Conservation (phyloP, 35 echinoderm and acorn worm genomes). For the Apostichopus parvimensis region DNA sequence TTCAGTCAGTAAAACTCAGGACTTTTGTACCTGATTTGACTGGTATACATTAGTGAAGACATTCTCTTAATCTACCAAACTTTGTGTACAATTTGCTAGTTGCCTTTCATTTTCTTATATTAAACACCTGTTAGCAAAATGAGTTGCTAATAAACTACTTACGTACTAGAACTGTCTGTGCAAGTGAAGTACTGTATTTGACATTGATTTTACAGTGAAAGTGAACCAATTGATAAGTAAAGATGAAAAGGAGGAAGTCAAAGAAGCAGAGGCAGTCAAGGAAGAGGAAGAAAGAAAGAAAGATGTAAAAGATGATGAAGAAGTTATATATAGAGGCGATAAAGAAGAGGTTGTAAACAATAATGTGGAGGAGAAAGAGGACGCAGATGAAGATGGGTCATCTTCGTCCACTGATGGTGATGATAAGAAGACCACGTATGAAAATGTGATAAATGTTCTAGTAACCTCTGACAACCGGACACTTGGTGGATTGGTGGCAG, state of each 20-base stretch:
- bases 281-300: not conserved
- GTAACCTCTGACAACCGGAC: conserved; percentile 79
- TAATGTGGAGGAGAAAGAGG: not conserved
- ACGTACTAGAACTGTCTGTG: too few relatives aligned
- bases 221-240: not conserved
- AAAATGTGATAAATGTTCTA: conserved; percentile 70
- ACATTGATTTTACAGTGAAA: not conserved
- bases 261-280: not conserved
- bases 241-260: not conserved
- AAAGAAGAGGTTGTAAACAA: conserved; percentile 9
- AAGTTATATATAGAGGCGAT: not conserved
- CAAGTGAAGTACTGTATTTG: too few relatives aligned
- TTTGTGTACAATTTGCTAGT: too few relatives aligned
- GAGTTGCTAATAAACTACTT: too few relatives aligned
- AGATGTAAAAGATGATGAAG: not conserved
- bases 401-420: not conserved
- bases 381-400: not conserved
- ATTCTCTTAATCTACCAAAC: too few relatives aligned
- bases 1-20: too few relatives aligned
- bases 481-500: conserved; percentile 78
- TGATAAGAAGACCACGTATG: not conserved
- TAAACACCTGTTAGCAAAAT: too few relatives aligned
- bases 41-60: too few relatives aligned
- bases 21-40: too few relatives aligned
- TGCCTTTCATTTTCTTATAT: too few relatives aligned